Percentiles rank a stretch among this genome's conserved stretches.
phyloP scores from a whole-genome alignment of 2,797 vertebrate species.

The Pseudochaenichthys georgianus region DNA sequence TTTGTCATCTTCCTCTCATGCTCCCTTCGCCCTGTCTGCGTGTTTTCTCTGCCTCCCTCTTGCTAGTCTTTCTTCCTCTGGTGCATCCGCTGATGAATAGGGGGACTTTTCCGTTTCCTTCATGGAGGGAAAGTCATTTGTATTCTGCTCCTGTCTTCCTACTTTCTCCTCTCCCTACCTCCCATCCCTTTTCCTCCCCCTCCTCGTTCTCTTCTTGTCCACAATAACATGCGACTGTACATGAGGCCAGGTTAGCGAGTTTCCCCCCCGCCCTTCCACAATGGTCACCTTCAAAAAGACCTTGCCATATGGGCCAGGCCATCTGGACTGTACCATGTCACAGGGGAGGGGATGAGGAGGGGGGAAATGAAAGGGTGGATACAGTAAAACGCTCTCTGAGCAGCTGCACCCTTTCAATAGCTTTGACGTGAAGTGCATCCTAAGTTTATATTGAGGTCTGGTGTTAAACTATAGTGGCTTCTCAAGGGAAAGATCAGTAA shows the following conservation, averaged over 20 bases:
- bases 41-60: not conserved
- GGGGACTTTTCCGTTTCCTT: conserved; percentile 47
- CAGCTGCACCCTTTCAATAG: conserved; percentile 31
- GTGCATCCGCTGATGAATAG: conserved; percentile 57
- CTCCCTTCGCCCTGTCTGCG: not conserved
- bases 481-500: conserved; percentile 53
- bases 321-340: conserved; percentile 79
- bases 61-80: conserved; percentile 41
- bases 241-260: conserved; percentile 54
- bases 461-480: conserved; percentile 42
- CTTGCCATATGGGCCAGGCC: conserved; percentile 78
- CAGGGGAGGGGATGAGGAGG: conserved; percentile 29
- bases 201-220: conserved; percentile 10
- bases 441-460: conserved; percentile 31
- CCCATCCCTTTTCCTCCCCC: not conserved
- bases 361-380: conserved; percentile 15
- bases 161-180: conserved; percentile 6
- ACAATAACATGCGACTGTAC: conserved; percentile 55
- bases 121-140: conserved; percentile 56
- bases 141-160: conserved; percentile 62
- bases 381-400: conserved; percentile 27
- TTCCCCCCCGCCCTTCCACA: conserved; percentile 28
- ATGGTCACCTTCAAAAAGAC: conserved; percentile 78
- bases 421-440: conserved; percentile 10
- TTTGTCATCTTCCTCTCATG: not conserved